Conservation (phyloP, 2,797 vertebrate genomes). For the Sebastes taczanowskii region DNA sequence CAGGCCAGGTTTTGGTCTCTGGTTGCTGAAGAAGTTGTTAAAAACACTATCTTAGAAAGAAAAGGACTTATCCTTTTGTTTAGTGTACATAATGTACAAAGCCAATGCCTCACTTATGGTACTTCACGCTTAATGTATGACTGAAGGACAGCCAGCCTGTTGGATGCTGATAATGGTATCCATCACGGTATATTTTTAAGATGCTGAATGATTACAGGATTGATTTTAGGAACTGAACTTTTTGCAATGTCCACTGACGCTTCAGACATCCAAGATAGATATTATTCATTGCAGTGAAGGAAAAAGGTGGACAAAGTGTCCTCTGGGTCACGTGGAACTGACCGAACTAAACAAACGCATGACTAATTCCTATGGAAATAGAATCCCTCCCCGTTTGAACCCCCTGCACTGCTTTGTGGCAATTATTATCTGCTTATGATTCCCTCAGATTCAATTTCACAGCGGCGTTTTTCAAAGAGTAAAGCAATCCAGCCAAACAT, state of each 20-base stretch:
- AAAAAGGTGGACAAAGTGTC: not conserved
- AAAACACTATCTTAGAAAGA: not conserved
- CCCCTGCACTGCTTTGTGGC: not conserved
- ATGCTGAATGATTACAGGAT: too few species aligned
- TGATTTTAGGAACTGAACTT: not conserved
- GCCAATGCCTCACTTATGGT: not conserved
- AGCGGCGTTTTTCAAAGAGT: conserved; percentile 35
- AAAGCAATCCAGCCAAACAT: conserved; percentile 30
- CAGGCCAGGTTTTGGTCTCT: too few species aligned
- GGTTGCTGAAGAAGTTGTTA: too few species aligned
- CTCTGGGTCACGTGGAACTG: not conserved
- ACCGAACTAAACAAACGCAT: not conserved
- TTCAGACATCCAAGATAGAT: not conserved
- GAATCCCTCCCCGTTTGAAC: not conserved
- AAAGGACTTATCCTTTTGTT: not conserved
- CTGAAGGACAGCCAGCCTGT: not conserved
- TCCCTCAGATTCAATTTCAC: conserved; percentile 41
- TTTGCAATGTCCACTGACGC: not conserved
- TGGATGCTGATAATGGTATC: not conserved
- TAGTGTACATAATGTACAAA: not conserved
- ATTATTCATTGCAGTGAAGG: not conserved
- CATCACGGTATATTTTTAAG: too few species aligned
- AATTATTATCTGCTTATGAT: conserved; percentile 45
- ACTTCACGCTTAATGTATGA: not conserved
- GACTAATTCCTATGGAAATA: conserved; percentile 17